phyloP scores from a whole-genome alignment of 2,888 invertebrate species.

The Amphimallon solstitiale region DNA sequence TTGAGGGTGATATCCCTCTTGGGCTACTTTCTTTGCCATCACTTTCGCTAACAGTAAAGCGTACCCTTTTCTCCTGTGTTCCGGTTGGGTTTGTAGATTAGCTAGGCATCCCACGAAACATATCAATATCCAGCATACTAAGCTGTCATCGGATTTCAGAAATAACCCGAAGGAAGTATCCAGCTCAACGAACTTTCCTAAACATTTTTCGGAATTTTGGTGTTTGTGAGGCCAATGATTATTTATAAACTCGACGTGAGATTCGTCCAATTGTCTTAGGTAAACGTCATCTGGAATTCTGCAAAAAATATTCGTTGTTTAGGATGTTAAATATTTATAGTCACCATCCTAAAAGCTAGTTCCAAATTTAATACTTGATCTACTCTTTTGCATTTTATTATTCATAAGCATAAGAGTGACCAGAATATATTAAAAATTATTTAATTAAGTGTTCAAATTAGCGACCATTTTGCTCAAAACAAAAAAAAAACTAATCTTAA shows the following conservation, averaged over 20 bases:
- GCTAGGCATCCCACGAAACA: constrained; percentile 22
- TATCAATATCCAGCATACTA: constrained; percentile 35
- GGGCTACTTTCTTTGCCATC: constrained; percentile 26
- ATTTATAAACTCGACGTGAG: constrained; percentile 39
- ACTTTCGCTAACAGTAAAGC: constrained; percentile 25
- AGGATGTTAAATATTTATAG: too few relatives aligned
- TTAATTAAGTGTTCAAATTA: too few relatives aligned
- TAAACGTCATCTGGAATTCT: constrained; percentile 33
- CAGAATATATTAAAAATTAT: too few relatives aligned
- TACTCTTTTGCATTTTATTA: too few relatives aligned
- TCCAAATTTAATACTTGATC: too few relatives aligned
- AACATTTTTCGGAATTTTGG: constrained; percentile 41
- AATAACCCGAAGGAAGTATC: constrained; percentile 27
- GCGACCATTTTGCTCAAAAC: too few relatives aligned
- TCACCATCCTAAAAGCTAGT: too few relatives aligned
- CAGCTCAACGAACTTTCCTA: constrained; percentile 23
- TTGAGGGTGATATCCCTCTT: constrained; percentile 19
- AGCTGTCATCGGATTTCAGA: constrained; percentile 22
- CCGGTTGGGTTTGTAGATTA: constrained; percentile 23
- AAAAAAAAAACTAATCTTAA: too few relatives aligned
- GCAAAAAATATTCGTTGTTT: not conserved
- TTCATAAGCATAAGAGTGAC: too few relatives aligned
- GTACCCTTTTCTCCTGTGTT: constrained; percentile 28
- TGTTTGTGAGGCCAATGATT: constrained; percentile 45
- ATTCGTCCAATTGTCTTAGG: constrained; percentile 33